Percentiles rank a stretch among this genome's conserved stretches.
Conservation (phyloP, 2,888 invertebrate species). For the Deilephila porcellus region DNA sequence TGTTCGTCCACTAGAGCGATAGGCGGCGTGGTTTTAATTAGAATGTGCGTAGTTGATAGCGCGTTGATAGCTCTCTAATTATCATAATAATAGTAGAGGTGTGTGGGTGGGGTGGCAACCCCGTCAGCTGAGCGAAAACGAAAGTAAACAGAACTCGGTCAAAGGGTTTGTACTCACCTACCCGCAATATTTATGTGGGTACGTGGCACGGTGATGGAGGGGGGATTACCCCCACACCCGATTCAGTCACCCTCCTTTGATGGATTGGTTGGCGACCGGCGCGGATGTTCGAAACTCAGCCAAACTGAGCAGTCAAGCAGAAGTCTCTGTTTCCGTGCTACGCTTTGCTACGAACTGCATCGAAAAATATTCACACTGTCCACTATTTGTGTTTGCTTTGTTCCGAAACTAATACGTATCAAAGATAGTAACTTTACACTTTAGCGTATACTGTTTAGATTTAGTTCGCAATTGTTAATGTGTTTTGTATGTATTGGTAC, state of each 20-base stretch:
- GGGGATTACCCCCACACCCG: slow-evolving; percentile 75
- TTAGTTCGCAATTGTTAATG: too few relatives aligned
- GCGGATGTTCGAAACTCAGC: slow-evolving; percentile 80
- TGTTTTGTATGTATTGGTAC: too few relatives aligned
- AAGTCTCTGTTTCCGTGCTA: slow-evolving; percentile 77
- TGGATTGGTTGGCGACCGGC: slow-evolving; percentile 84
- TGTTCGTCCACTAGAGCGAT: slow-evolving; percentile 35
- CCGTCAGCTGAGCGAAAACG: slow-evolving; percentile 85
- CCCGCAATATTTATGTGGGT: slow-evolving; percentile 85
- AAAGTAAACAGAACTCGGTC: slow-evolving; percentile 86
- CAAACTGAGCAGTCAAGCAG: slow-evolving; percentile 72
- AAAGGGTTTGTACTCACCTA: slow-evolving; percentile 85
- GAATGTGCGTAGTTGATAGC: slow-evolving; percentile 59
- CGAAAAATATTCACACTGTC: not conserved
- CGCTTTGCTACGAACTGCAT: slow-evolving; percentile 43
- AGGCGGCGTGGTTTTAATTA: slow-evolving; percentile 45
- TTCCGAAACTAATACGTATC: not conserved
- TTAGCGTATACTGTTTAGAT: too few relatives aligned
- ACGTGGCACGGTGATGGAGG: slow-evolving; percentile 59
- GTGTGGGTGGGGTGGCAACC: slow-evolving; percentile 73
- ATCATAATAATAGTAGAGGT: slow-evolving; percentile 81
- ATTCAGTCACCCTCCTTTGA: slow-evolving; percentile 81
- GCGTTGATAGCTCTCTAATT: slow-evolving; percentile 77
- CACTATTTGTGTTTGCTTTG: not conserved
- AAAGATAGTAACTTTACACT: too few relatives aligned